phyloP scores from a whole-genome alignment of 1,140 invertebrate species.

The Bilobella aurantiaca region DNA sequence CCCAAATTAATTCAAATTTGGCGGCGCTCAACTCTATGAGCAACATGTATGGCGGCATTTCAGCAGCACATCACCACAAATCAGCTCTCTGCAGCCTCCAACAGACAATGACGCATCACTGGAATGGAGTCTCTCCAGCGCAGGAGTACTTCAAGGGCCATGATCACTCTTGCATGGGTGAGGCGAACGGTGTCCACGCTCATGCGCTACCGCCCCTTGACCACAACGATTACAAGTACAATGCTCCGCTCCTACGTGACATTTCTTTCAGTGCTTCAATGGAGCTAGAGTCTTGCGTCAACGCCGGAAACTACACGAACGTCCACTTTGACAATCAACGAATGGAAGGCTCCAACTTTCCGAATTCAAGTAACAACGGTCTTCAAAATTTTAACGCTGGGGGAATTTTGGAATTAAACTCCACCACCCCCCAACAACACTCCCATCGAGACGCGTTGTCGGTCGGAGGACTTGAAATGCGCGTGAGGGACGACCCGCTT shows the following conservation, averaged over 20 bases:
- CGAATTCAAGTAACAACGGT: no score
- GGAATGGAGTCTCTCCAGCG: slow-evolving; percentile 14
- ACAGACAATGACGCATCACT: slow-evolving; percentile 20
- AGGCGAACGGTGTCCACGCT: no score
- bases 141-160: slow-evolving; percentile 27
- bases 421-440: background rate
- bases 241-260: slow-evolving; percentile 44
- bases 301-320: slow-evolving; percentile 53
- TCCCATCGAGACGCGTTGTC: background rate
- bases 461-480: slow-evolving; percentile 39
- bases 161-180: no score
- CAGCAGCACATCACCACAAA: background rate
- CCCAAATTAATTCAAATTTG: slow-evolving; percentile 23
- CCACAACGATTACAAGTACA: slow-evolving; percentile 37
- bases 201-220: no score
- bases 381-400: no score
- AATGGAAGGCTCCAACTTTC: no score
- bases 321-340: slow-evolving; percentile 45
- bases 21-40: slow-evolving; percentile 18
- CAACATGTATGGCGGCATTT: slow-evolving; percentile 5
- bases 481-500: slow-evolving; percentile 50
- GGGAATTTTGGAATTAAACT: no score
- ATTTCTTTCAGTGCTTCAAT: slow-evolving; percentile 47
- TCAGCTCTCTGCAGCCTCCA: slow-evolving; percentile 2
- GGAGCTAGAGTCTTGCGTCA: slow-evolving; percentile 52